Percentiles rank a stretch among this genome's conserved stretches.
Evolutionary conservation across 2,113 vertebrate genomes (phyloP).

Genomic region (Mystacornis crossleyi): DNA sequence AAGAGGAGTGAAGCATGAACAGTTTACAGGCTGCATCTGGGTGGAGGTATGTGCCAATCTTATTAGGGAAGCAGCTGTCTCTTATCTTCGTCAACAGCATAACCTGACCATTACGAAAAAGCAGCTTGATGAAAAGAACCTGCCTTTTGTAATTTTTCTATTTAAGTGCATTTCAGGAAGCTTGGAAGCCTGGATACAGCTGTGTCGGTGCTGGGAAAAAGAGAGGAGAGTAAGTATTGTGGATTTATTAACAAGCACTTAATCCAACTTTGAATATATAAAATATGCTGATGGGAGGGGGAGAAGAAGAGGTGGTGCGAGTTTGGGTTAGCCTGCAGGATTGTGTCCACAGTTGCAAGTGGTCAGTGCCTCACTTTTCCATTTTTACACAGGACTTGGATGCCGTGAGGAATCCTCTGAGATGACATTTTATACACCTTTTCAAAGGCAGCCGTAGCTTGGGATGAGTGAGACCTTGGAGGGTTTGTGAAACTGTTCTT

Average conservation of each 20-base stretch:
- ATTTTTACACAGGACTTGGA: not conserved
- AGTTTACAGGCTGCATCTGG: not conserved
- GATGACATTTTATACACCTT: not conserved
- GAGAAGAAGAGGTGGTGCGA: not conserved
- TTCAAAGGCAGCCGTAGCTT: not conserved
- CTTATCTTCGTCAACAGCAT: not conserved
- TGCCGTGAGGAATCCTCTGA: not conserved
- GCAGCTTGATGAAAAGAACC: not conserved
- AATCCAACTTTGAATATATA: not conserved
- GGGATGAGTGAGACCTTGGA: not conserved
- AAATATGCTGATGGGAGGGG: not conserved
- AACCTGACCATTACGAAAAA: not conserved
- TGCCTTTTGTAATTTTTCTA: not conserved
- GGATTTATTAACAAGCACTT: not conserved
- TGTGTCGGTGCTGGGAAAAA: not conserved
- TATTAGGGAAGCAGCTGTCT: not conserved
- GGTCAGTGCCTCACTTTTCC: not conserved
- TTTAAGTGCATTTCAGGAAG: not conserved
- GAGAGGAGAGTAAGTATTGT: not conserved
- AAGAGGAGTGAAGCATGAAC: not conserved
- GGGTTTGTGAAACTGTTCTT: not conserved
- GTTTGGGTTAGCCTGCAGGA: not conserved
- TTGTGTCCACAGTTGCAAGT: fast-evolving
- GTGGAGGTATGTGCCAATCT: not conserved
- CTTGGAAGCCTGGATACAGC: not conserved